Evolutionary conservation across 1,140 invertebrate species (phyloP).

Genomic region (Conus betulinus): DNA sequence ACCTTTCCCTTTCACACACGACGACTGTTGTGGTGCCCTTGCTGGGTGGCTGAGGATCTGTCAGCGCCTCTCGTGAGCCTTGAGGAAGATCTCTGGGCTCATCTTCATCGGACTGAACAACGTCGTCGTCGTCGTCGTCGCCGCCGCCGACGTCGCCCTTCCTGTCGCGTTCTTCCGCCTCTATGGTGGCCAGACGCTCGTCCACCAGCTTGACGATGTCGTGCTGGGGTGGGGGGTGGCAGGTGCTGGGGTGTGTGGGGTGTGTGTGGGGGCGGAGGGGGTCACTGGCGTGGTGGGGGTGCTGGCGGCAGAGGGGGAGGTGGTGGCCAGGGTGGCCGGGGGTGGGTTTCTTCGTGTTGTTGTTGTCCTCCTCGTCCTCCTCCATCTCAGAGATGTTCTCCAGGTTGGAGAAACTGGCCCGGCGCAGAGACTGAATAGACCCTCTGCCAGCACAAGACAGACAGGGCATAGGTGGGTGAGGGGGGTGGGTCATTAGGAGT

Average conservation of each 20-base stretch:
- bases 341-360: not conserved
- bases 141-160: not conserved
- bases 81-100: too few species aligned
- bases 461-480: too few species aligned
- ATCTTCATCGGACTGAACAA: too few species aligned
- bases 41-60: not conserved
- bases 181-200: not conserved
- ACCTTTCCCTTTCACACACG: too few species aligned
- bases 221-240: not conserved
- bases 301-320: too few species aligned
- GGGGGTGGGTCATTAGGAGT: too few species aligned
- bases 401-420: not conserved
- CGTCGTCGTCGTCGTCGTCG: too few species aligned
- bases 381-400: not conserved
- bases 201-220: not conserved
- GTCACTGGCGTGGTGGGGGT: not conserved
- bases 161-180: not conserved
- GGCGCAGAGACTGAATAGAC: not conserved
- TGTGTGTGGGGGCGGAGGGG: not conserved
- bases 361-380: not conserved
- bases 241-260: not conserved
- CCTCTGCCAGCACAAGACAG: not conserved
- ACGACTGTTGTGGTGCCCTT: too few species aligned
- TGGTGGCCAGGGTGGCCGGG: too few species aligned
- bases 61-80: too few species aligned